These are phyloP conservation scores for Rotaria magnacalcarata DNA, from an alignment of 2,888 invertebrate species.

Conservation along the genomic window DNA sequence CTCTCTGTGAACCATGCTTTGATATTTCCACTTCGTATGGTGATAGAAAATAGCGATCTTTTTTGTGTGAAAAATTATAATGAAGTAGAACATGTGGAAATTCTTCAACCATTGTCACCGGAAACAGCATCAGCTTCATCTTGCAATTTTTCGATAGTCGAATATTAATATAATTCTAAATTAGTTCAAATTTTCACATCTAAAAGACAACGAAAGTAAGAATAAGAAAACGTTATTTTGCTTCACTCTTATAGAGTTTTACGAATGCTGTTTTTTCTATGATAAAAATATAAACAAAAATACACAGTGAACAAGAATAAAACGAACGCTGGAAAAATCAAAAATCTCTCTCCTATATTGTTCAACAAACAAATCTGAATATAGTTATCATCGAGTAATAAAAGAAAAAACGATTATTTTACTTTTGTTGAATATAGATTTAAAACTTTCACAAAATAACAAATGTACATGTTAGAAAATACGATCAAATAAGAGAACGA, in stretches of 20 bases:
- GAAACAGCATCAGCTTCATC: constrained; percentile 20
- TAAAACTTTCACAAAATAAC: no score
- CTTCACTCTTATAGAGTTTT: not conserved
- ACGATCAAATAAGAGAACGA: not conserved
- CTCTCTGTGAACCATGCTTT: not conserved
- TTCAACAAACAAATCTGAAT: no score
- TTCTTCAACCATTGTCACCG: constrained; percentile 30
- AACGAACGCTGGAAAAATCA: no score
- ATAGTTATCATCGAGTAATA: not conserved
- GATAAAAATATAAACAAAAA: not conserved
- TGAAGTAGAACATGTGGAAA: constrained; percentile 27
- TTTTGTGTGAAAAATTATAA: constrained; percentile 24
- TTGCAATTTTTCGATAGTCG: not conserved
- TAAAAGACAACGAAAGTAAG: not conserved
- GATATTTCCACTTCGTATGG: not conserved
- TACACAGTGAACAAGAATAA: not conserved
- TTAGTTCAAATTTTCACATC: not conserved
- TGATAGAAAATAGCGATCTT: constrained; percentile 27
- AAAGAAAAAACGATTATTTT: not conserved
- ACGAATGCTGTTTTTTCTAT: not conserved
- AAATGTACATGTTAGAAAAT: not conserved
- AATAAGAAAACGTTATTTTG: not conserved
- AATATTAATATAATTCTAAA: not conserved
- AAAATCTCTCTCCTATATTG: no score
- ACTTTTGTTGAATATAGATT: no score